Percentiles rank a stretch among this genome's conserved stretches.
phyloP scores from a whole-genome alignment of 2,113 vertebrate species.

The Aspiorhynchus laticeps region DNA sequence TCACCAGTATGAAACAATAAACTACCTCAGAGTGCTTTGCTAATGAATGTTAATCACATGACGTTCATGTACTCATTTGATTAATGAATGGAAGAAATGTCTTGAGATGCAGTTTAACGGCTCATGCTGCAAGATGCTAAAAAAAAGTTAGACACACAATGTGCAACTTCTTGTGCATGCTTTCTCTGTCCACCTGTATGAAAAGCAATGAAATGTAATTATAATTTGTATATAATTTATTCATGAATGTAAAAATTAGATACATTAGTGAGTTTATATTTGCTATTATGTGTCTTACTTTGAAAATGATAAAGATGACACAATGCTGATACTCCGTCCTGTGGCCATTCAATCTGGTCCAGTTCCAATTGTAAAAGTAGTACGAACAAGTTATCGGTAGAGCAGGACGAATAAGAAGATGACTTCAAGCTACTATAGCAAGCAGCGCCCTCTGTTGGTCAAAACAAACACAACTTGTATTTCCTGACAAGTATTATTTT shows the following conservation, averaged over 20 bases:
- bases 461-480: not conserved
- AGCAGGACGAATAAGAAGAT: not conserved
- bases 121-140: too few relatives aligned
- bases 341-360: not conserved
- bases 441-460: not conserved
- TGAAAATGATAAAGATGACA: not conserved
- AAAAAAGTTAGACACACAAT: too few relatives aligned
- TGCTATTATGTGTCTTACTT: not conserved
- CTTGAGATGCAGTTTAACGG: too few relatives aligned
- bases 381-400: not conserved
- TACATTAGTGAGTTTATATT: not conserved
- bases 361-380: not conserved
- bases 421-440: not conserved
- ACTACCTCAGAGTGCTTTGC: too few relatives aligned
- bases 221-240: not conserved
- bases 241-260: not conserved
- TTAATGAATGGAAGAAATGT: too few relatives aligned
- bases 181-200: not conserved
- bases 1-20: too few relatives aligned
- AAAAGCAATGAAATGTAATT: not conserved
- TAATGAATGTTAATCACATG: too few relatives aligned
- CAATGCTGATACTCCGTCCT: not conserved
- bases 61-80: too few relatives aligned
- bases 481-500: not conserved
- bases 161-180: not conserved